Evolutionary conservation across 2,888 invertebrate genomes (phyloP).

Genomic region (Drosophila koepferae): DNA sequence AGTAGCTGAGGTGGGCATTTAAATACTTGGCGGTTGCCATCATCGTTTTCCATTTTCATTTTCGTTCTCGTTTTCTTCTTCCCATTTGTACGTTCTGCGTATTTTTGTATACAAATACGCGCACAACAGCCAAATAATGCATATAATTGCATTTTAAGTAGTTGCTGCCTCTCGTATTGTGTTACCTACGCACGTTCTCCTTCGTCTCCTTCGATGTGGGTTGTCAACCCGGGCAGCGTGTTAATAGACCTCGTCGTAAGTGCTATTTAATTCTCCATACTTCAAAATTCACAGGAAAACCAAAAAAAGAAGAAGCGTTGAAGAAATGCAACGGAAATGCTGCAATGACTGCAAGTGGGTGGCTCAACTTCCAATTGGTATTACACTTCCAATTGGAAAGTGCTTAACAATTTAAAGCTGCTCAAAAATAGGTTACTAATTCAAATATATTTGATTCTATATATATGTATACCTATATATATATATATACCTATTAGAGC

Average conservation of each 20-base stretch:
- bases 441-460: not conserved
- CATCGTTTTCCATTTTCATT: constrained; percentile 59
- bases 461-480: no score
- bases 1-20: constrained; percentile 84
- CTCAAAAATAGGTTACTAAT: not conserved
- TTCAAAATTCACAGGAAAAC: constrained; percentile 59
- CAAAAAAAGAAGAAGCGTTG: constrained; percentile 22
- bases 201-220: constrained; percentile 1
- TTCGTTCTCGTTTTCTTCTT: constrained; percentile 4
- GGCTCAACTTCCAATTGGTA: constrained; percentile 58
- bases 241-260: constrained; percentile 59
- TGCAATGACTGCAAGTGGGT: constrained; percentile 73
- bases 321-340: constrained; percentile 65
- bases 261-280: constrained; percentile 75
- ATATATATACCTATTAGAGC: no score
- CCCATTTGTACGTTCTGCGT: constrained; percentile 65
- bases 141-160: constrained; percentile 82
- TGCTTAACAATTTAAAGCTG: not conserved
- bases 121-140: constrained; percentile 71
- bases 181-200: constrained; percentile 55
- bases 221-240: constrained; percentile 55
- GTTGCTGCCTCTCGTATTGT: constrained; percentile 75
- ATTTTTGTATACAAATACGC: constrained; percentile 73
- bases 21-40: constrained; percentile 75
- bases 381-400: constrained; percentile 8